These are phyloP conservation scores for Rhegmatorhina hoffmannsi DNA, from an alignment of 2,113 vertebrate genomes.

Conservation along the genomic window DNA sequence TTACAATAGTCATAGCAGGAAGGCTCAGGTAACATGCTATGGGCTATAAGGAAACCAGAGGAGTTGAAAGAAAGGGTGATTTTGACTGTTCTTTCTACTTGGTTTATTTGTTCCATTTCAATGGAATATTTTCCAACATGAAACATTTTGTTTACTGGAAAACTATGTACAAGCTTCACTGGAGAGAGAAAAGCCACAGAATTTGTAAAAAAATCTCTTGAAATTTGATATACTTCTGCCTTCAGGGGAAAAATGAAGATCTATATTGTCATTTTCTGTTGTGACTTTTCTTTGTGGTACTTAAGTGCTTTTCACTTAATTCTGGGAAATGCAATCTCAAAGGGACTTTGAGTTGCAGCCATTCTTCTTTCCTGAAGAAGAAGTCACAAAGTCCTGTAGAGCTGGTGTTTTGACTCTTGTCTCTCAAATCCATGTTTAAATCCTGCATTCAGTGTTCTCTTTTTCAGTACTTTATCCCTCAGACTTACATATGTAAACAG, in stretches of 20 bases:
- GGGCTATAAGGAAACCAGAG: background rate
- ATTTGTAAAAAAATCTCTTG: background rate
- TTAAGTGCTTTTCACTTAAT: background rate
- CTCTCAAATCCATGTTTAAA: background rate
- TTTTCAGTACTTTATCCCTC: background rate
- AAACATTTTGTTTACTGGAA: background rate
- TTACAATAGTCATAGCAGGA: background rate
- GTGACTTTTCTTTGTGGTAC: background rate
- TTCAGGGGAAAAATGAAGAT: background rate
- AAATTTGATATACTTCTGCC: background rate
- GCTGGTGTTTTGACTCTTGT: background rate
- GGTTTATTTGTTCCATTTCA: background rate
- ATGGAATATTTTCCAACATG: background rate
- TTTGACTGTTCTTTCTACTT: background rate
- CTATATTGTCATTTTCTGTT: background rate
- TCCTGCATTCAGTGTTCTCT: background rate
- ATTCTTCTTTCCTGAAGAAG: background rate
- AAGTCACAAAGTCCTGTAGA: background rate
- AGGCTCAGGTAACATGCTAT: background rate
- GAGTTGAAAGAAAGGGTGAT: background rate
- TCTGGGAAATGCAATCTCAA: background rate
- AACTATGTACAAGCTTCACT: background rate
- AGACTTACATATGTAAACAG: background rate
- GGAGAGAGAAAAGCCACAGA: background rate
- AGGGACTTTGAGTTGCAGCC: background rate